A percentile compares a stretch with the other conserved stretches of the same genome.
These are phyloP conservation scores for Cavia porcellus DNA, from an alignment of 2,113 vertebrate genomes.

Conservation along the genomic window DNA sequence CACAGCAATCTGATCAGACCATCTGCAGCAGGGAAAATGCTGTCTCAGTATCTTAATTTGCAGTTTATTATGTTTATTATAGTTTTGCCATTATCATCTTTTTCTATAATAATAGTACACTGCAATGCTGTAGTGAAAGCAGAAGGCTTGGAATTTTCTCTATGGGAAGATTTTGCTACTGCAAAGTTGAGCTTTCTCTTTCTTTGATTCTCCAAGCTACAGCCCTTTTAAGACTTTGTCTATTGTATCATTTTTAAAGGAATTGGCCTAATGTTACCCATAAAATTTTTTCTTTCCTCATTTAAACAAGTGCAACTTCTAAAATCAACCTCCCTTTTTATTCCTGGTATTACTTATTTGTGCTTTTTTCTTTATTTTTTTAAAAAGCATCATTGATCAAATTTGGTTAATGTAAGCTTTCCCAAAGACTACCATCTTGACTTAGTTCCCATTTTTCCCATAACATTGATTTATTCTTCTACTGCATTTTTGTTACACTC, in stretches of 20 bases:
- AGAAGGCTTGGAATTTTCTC: neutral
- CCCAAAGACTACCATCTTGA: neutral
- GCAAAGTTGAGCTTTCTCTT: neutral
- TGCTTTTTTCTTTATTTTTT: neutral
- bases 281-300: constrained; percentile 28
- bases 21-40: constrained; percentile 37
- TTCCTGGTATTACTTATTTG: neutral
- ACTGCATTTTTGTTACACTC: neutral
- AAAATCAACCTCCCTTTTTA: neutral
- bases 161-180: neutral
- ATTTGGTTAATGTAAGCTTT: neutral
- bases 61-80: constrained; percentile 47
- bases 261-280: neutral
- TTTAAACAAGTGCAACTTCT: neutral
- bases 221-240: neutral
- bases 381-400: neutral
- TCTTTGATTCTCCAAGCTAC: neutral
- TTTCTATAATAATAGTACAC: constrained; percentile 30
- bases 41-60: constrained; percentile 61
- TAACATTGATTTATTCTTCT: neutral
- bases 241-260: constrained; percentile 18
- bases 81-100: constrained; percentile 19
- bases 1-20: constrained; percentile 16
- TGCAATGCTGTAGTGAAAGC: neutral
- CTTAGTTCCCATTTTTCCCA: neutral